phyloP scores from a whole-genome alignment of 2,113 vertebrate genomes.

The Diadophis punctatus region DNA sequence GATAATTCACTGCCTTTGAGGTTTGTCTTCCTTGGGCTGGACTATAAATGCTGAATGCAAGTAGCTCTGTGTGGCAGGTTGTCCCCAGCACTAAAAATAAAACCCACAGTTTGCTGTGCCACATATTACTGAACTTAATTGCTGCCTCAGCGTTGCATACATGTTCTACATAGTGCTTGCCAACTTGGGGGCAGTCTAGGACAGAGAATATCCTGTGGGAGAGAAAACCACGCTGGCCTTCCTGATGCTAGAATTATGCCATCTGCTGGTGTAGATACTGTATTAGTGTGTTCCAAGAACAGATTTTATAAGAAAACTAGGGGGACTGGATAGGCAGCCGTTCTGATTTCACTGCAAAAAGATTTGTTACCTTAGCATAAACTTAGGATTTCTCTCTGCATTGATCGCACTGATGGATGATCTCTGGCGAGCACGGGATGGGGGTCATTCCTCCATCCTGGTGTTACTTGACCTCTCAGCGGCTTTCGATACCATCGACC shows the following conservation, averaged over 20 bases:
- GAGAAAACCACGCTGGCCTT: background rate
- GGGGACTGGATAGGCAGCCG: background rate
- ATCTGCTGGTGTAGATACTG: constrained; percentile 1
- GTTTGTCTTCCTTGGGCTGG: background rate
- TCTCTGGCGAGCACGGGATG: too few relatives aligned
- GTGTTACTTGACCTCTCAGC: too few relatives aligned
- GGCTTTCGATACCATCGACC: too few relatives aligned
- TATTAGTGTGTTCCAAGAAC: background rate
- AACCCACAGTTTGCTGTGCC: background rate
- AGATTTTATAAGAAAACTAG: background rate
- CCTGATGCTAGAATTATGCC: background rate
- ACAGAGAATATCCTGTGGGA: background rate
- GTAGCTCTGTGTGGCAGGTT: background rate
- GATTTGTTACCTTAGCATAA: background rate
- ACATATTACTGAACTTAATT: background rate
- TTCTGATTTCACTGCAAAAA: background rate
- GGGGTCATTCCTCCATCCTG: too few relatives aligned
- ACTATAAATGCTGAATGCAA: background rate
- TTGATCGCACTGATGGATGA: too few relatives aligned
- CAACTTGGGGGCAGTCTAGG: background rate
- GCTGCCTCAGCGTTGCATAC: background rate
- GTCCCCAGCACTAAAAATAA: background rate
- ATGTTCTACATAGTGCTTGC: background rate
- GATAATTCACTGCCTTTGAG: background rate
- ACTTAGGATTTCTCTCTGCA: background rate